phyloP scores from a whole-genome alignment of 2,888 invertebrate genomes.

The Sesamia inferens region DNA sequence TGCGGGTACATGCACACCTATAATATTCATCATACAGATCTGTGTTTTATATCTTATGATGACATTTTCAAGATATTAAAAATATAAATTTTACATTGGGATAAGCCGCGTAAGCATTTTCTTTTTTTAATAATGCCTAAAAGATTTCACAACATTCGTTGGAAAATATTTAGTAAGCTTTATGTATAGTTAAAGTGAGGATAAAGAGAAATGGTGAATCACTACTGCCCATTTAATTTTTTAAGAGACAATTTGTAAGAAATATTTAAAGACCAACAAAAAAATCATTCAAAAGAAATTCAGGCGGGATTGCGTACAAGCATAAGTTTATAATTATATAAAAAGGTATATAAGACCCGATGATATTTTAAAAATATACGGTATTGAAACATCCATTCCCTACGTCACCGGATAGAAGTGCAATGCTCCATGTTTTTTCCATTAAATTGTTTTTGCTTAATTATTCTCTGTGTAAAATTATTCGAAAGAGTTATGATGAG shows the following conservation, averaged over 20 bases:
- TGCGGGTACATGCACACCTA: slow-evolving; percentile 20
- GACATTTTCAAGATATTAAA: slow-evolving; percentile 59
- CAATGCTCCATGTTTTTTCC: slow-evolving; percentile 18
- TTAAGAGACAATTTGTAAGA: background rate
- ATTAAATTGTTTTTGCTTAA: slow-evolving; percentile 22
- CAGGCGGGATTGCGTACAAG: too few relatives aligned
- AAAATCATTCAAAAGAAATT: background rate
- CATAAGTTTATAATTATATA: background rate
- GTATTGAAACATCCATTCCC: slow-evolving; percentile 22
- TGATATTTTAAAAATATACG: background rate
- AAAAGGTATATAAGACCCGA: background rate
- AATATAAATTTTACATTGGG: slow-evolving; percentile 57
- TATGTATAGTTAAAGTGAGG: too few relatives aligned
- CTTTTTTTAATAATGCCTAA: slow-evolving; percentile 52
- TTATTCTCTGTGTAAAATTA: slow-evolving; percentile 27
- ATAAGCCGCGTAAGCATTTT: slow-evolving; percentile 60
- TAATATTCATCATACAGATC: slow-evolving; percentile 41
- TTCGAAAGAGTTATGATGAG: slow-evolving; percentile 20
- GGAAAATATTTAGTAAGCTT: slow-evolving; percentile 37
- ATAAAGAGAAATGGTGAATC: slow-evolving; percentile 4
- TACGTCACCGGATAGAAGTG: slow-evolving; percentile 1
- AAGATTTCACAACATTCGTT: slow-evolving; percentile 49
- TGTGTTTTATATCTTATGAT: slow-evolving; percentile 47
- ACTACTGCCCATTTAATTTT: background rate
- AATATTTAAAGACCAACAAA: background rate